These are phyloP conservation scores for Drosophila mimica DNA, from an alignment of 2,888 invertebrate species.

Conservation along the genomic window DNA sequence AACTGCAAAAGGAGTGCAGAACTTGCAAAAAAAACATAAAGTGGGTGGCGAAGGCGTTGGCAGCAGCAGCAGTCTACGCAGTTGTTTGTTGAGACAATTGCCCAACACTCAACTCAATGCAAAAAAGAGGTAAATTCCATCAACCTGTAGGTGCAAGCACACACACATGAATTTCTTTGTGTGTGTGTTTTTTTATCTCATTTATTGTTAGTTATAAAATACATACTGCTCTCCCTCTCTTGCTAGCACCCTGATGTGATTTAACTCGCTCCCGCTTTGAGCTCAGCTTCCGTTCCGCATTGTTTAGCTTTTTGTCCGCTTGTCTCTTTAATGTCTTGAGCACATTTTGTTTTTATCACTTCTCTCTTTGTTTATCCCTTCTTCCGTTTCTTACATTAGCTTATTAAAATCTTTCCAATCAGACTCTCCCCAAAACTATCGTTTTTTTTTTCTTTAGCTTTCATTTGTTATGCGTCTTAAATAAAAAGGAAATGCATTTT, in stretches of 20 bases:
- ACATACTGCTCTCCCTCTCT: conserved; percentile 26
- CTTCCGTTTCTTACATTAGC: conserved; percentile 12
- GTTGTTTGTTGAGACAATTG: conserved; percentile 70
- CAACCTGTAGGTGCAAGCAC: conserved; percentile 53
- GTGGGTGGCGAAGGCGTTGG: conserved; percentile 48
- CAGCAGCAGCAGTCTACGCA: conserved; percentile 32
- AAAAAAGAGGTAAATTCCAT: conserved; percentile 69
- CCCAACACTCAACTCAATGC: conserved; percentile 55
- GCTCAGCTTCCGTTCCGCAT: conserved; percentile 66
- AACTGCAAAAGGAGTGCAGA: conserved; percentile 63
- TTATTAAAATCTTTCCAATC: conserved; percentile 20
- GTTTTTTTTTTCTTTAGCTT: conserved; percentile 36
- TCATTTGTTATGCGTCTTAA: conserved; percentile 39
- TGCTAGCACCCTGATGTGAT: conserved; percentile 49
- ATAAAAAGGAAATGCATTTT: not conserved
- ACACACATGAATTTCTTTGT: conserved; percentile 10
- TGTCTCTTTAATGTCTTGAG: conserved; percentile 36
- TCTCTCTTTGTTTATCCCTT: conserved; percentile 47
- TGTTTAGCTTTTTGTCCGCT: conserved; percentile 30
- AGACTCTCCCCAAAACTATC: conserved; percentile 27
- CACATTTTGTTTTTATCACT: conserved; percentile 47
- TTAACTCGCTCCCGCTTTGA: conserved; percentile 59
- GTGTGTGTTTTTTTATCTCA: conserved; percentile 17
- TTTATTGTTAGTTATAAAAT: conserved; percentile 35
- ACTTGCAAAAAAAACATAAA: conserved; percentile 27